Evolutionary conservation across 2,888 invertebrate species (phyloP).

Genomic region (Cheilosia vernalis): DNA sequence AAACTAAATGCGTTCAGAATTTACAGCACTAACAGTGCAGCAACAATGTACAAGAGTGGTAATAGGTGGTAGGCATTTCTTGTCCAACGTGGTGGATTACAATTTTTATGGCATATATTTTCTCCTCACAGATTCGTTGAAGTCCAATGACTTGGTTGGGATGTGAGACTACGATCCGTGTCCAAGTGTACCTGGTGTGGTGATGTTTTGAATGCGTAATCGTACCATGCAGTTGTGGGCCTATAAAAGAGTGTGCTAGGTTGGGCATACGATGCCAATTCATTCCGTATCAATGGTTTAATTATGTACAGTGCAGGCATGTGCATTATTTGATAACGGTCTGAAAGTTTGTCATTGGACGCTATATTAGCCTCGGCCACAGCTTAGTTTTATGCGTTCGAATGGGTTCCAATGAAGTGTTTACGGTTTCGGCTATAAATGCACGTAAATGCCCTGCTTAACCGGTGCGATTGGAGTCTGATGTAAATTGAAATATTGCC

Average conservation of each 20-base stretch:
- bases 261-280: constrained; percentile 62
- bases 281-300: constrained; percentile 52
- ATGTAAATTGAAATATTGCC: neutral
- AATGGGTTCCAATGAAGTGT: constrained; percentile 11
- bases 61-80: constrained; percentile 8
- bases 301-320: constrained; percentile 64
- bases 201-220: constrained; percentile 69
- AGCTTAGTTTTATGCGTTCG: neutral
- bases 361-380: constrained; percentile 19
- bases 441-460: constrained; percentile 18
- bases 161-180: constrained; percentile 51
- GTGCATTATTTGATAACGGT: constrained; percentile 73
- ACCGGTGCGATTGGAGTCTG: constrained; percentile 5
- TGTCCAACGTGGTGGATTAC: constrained; percentile 13
- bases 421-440: constrained; percentile 2
- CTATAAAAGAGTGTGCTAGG: constrained; percentile 54
- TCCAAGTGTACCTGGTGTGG: constrained; percentile 62
- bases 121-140: constrained; percentile 59
- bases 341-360: constrained; percentile 52
- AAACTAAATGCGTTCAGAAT: constrained; percentile 18
- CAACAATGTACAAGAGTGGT: constrained; percentile 28
- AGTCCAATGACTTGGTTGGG: constrained; percentile 59
- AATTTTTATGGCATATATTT: constrained; percentile 49
- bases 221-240: constrained; percentile 44
- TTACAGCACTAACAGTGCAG: neutral